Conservation (phyloP, 1,140 invertebrate species). For the Ruditapes philippinarum region DNA sequence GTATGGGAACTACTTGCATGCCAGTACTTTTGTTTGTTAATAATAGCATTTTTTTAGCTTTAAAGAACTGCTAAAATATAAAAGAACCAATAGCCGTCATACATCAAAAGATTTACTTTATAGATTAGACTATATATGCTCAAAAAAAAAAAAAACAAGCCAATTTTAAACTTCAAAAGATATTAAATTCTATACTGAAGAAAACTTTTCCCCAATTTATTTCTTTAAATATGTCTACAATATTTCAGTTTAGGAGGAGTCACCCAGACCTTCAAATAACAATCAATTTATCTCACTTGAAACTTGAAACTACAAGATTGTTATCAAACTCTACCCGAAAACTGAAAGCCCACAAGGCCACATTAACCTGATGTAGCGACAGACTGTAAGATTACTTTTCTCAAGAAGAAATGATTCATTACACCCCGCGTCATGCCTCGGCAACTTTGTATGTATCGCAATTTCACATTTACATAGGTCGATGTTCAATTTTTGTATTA, state of each 20-base stretch:
- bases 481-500: constrained; percentile 39
- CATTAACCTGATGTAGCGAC: constrained; percentile 28
- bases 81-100: no score
- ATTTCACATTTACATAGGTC: constrained; percentile 11
- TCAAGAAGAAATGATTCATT: constrained; percentile 33
- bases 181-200: not conserved
- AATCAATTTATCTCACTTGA: constrained; percentile 19
- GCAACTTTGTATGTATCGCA: not conserved
- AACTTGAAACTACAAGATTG: not conserved
- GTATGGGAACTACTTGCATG: no score
- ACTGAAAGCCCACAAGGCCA: not conserved
- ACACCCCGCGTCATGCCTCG: not conserved
- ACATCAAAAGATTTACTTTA: no score
- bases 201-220: not conserved
- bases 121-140: no score
- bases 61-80: no score
- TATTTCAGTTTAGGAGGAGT: constrained; percentile 4
- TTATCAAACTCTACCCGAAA: not conserved
- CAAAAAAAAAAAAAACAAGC: no score
- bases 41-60: no score
- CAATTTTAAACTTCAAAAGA: no score
- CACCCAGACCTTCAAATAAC: not conserved
- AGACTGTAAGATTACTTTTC: constrained; percentile 7
- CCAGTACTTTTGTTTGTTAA: no score
- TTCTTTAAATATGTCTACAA: not conserved